Evolutionary conservation across 2,888 invertebrate species (phyloP).

Genomic region (Eupeodes latifasciatus): DNA sequence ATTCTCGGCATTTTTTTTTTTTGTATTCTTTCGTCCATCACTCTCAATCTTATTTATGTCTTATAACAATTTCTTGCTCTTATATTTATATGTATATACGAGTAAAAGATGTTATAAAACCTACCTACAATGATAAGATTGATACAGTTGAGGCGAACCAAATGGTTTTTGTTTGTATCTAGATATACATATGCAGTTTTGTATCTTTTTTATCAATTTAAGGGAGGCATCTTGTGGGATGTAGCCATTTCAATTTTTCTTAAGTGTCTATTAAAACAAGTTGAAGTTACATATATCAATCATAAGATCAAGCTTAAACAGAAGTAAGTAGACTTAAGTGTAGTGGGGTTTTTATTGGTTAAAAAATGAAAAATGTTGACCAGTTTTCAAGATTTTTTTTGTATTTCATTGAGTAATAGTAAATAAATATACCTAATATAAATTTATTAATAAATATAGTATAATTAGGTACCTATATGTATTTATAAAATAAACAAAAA

Average conservation of each 20-base stretch:
- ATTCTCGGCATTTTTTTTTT: constrained; percentile 67
- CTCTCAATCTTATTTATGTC: constrained; percentile 63
- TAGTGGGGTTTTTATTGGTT: too few species aligned
- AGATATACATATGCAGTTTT: neutral
- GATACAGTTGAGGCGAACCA: constrained; percentile 66
- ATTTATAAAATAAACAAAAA: too few species aligned
- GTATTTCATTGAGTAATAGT: too few species aligned
- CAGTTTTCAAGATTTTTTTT: too few species aligned
- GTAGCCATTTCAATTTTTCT: constrained; percentile 68
- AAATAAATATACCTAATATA: too few species aligned
- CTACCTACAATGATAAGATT: constrained; percentile 10
- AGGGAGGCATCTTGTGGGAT: constrained; percentile 53
- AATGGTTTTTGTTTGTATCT: constrained; percentile 35
- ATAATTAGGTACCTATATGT: too few species aligned
- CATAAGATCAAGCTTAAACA: too few species aligned
- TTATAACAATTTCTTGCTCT: constrained; percentile 48
- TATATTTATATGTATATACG: constrained; percentile 3
- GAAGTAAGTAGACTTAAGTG: too few species aligned
- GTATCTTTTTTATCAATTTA: constrained; percentile 5
- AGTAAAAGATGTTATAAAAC: too few species aligned
- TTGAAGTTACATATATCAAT: too few species aligned
- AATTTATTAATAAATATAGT: too few species aligned
- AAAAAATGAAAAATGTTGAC: too few species aligned
- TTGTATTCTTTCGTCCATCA: constrained; percentile 48
- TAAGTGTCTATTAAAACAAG: constrained; percentile 32